Evolutionary conservation across 1,140 invertebrate genomes (phyloP).

Genomic region (Drosophila serrata): DNA sequence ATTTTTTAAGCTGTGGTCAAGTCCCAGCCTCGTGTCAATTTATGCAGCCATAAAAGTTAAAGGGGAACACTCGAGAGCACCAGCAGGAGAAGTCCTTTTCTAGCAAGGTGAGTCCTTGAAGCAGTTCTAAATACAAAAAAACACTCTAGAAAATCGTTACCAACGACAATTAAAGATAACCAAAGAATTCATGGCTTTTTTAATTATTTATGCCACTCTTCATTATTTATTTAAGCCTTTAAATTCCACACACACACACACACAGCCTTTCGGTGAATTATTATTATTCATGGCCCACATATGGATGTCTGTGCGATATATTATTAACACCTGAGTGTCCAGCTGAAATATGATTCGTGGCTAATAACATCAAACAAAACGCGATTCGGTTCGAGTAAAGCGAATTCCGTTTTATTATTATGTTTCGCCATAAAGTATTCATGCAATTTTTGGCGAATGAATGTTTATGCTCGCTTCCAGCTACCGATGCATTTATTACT

Average conservation of each 20-base stretch:
- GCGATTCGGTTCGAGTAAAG: neutral
- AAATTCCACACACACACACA: constrained; percentile 7
- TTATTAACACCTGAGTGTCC: constrained; percentile 41
- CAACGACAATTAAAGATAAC: constrained; percentile 33
- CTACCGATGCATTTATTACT: constrained; percentile 13
- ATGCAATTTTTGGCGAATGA: constrained; percentile 28
- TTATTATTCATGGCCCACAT: constrained; percentile 42
- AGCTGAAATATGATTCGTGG: constrained; percentile 25
- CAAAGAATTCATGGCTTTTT: constrained; percentile 34
- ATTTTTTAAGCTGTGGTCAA: constrained; percentile 37
- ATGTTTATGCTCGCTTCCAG: constrained; percentile 30
- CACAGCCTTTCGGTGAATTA: constrained; percentile 7
- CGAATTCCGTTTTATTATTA: constrained; percentile 19
- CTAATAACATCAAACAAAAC: constrained; percentile 7
- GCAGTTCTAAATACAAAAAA: neutral
- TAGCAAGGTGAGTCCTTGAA: constrained; percentile 43
- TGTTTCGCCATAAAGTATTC: constrained; percentile 24
- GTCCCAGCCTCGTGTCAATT: constrained; percentile 38
- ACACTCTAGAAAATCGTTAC: neutral
- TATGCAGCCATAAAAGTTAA: constrained; percentile 51
- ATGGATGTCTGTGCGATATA: constrained; percentile 13
- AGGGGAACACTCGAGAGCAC: constrained; percentile 21
- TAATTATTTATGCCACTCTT: constrained; percentile 31
- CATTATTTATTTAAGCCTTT: constrained; percentile 41
- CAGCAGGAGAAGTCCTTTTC: constrained; percentile 10